These are phyloP conservation scores for Clunio marinus DNA, from an alignment of 2,888 invertebrate genomes.

Conservation along the genomic window DNA sequence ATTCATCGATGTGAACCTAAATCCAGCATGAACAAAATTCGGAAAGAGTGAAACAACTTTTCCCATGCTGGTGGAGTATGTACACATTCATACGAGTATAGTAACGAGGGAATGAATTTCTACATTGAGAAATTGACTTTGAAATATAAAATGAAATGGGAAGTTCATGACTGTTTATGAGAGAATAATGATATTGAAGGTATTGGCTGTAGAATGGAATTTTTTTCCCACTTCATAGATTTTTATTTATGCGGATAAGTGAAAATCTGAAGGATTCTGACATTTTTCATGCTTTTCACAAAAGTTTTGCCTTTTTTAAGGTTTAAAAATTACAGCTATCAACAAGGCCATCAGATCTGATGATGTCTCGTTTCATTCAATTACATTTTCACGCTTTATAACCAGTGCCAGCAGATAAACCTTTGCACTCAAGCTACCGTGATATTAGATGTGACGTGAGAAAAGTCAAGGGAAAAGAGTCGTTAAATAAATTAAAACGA, in stretches of 20 bases:
- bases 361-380: constrained; percentile 14
- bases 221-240: neutral
- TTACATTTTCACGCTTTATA: constrained; percentile 14
- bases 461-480: too few species aligned
- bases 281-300: neutral
- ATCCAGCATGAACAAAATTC: neutral
- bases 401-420: neutral
- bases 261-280: neutral
- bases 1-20: neutral
- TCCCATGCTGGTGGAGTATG: constrained; percentile 31
- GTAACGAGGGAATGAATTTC: too few species aligned
- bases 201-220: neutral
- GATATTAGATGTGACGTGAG: neutral
- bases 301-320: too few species aligned
- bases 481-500: too few species aligned
- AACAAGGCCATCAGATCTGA: constrained; percentile 9
- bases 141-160: too few species aligned
- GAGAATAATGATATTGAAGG: too few species aligned
- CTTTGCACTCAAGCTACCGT: too few species aligned
- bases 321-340: constrained; percentile 4
- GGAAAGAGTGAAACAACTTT: constrained; percentile 12
- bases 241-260: too few species aligned
- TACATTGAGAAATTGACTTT: too few species aligned
- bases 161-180: constrained; percentile 4
- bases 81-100: neutral